Conservation (phyloP, 1,140 invertebrate genomes). For the Drosophila sucinea region DNA sequence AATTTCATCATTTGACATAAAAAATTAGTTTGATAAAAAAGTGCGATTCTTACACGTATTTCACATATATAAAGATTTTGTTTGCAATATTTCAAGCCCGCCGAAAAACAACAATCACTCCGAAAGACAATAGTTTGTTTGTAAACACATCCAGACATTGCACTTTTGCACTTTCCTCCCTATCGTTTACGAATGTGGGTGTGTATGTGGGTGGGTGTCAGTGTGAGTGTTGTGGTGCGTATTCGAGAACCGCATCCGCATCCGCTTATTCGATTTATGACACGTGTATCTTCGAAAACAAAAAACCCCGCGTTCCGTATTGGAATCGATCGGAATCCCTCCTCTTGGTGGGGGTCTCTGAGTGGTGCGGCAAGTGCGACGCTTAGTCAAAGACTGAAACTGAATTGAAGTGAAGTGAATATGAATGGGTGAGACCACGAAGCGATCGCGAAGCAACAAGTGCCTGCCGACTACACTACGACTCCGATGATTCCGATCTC, state of each 20-base stretch:
- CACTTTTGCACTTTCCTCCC: constrained; percentile 65
- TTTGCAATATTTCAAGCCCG: constrained; percentile 52
- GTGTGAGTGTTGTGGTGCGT: background rate
- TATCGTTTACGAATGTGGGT: constrained; percentile 21
- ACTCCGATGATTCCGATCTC: constrained; percentile 29
- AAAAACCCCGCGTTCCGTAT: background rate
- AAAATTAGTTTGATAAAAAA: constrained; percentile 27
- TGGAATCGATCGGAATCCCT: constrained; percentile 21
- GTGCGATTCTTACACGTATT: constrained; percentile 49
- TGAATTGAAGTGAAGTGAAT: constrained; percentile 60
- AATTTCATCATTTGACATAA: constrained; percentile 38
- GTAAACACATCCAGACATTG: constrained; percentile 73
- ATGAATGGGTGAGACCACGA: constrained; percentile 62
- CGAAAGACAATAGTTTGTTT: constrained; percentile 69
- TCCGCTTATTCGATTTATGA: constrained; percentile 34
- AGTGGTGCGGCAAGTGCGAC: constrained; percentile 63
- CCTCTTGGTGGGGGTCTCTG: constrained; percentile 39
- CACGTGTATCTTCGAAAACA: constrained; percentile 7
- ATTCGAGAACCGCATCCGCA: constrained; percentile 57
- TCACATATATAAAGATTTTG: constrained; percentile 56
- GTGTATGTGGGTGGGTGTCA: constrained; percentile 8
- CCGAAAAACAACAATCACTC: constrained; percentile 18
- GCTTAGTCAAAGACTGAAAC: constrained; percentile 79
- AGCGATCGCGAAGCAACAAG: constrained; percentile 65
- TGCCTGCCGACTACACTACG: constrained; percentile 30